Evolutionary conservation across 2,888 invertebrate species (phyloP).

Genomic region (Seira sanloemensis): DNA sequence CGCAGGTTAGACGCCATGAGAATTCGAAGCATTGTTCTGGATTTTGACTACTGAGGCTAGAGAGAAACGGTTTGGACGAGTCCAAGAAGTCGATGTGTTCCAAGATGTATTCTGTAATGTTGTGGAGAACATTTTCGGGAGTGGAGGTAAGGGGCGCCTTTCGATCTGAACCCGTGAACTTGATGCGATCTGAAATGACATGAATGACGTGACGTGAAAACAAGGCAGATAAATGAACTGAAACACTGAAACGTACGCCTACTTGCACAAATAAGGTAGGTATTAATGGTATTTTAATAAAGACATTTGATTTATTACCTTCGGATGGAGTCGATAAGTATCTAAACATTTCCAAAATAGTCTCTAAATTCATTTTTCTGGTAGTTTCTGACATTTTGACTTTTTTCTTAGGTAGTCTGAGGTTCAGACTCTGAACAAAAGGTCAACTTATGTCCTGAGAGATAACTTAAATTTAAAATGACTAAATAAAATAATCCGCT

Average conservation of each 20-base stretch:
- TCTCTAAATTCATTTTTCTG: slow-evolving; percentile 40
- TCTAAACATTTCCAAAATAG: slow-evolving; percentile 43
- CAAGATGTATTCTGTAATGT: slow-evolving; percentile 25
- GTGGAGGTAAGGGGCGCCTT: no score
- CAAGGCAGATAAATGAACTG: no score
- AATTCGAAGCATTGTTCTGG: neutral
- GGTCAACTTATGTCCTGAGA: neutral
- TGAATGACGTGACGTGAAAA: neutral
- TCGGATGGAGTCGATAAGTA: slow-evolving; percentile 46
- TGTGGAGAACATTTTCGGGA: slow-evolving; percentile 28
- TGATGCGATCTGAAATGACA: neutral
- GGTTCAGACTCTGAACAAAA: neutral
- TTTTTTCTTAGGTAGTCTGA: no score
- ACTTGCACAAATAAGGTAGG: no score
- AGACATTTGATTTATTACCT: neutral
- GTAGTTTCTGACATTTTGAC: no score
- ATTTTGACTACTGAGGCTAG: neutral
- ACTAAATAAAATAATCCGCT: neutral
- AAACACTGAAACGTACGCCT: no score
- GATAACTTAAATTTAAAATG: neutral
- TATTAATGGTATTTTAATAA: neutral
- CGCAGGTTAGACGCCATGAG: slow-evolving; percentile 65
- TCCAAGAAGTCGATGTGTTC: slow-evolving; percentile 31
- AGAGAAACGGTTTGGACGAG: slow-evolving; percentile 31
- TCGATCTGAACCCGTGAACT: neutral